Evolutionary conservation across 2,888 invertebrate genomes (phyloP), one percentile per base, ranked within the genome.

Genomic region (Brenthis hecate): DNA sequence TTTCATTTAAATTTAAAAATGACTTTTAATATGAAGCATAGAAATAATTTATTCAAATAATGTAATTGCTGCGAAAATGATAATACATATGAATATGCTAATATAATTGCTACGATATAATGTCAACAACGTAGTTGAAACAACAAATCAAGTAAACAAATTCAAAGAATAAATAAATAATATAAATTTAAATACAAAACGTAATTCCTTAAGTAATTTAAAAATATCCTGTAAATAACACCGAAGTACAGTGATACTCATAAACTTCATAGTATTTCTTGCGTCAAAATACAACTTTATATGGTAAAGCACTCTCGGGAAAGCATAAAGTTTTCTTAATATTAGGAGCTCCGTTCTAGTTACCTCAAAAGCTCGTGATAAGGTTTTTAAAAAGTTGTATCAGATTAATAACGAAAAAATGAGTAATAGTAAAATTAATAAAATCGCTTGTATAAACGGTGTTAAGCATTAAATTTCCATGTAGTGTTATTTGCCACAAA

Each of bases 291-390:
- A 71, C 57, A 28, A 67, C 50, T 67, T 65, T 69, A 72, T 62
- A 67, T 58, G 67, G 65, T 65, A 58, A 56, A 65, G 71, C 71
- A 72, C 71, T 72, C 65, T 65, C 50, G 61, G 58, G 61, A 61
- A 66, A 32, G 53, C 69, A 69, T 72, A 66, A 72, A 69, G 51
- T 69, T 61, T 53, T 57, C 64, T 61, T 66, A 54, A 60, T 65
- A 66, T 57, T 55, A 47, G 54, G 19, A 55, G 47, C 51, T 65
- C 43, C 56, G 32, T 32, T 19, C 28, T 48, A 48, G 23, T 48
- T 48, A 48, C 48, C 48, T 50, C 32, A 50, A 60, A 28, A 60
- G 32, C 60, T 50, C 50, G 14, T n/a, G 28, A 13, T n/a, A 28
- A 60, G 58, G 28, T 50, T 60, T 60, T 28, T 60, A 60, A 60